Base-by-base conservation (phyloP, 2,888 invertebrate genomes). In the Eremobia ochroleuca region DNA sequence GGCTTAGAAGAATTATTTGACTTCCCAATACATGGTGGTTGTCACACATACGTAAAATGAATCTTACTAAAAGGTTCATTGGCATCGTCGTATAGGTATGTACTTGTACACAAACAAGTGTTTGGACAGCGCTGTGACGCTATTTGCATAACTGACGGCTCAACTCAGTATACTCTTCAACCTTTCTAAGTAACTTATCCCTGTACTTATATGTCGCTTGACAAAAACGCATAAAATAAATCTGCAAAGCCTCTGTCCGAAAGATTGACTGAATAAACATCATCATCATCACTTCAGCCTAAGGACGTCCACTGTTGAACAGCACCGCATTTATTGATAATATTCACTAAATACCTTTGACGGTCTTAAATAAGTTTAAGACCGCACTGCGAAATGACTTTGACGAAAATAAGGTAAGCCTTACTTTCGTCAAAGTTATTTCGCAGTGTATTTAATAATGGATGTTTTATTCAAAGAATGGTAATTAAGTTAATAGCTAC, bases 401-500 rank as follows among this genome's bases (percentile, higher is more conserved):
- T n/a, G n/a, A n/a, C n/a, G n/a, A n/a, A n/a, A n/a, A n/a, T n/a
- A n/a, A n/a, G n/a, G n/a, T n/a, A n/a, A n/a, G n/a, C 43, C 31
- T 55, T 46, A 25, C n/a, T 76, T 59, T 31, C 31, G n/a, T 18
- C 18, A 8, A 37, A 40, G 5, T 34, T n/a, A 31, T 40, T 49
- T n/a, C 25, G 5, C 34, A 34, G 21, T 28, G 34, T 61, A 52
- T 61, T n/a, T 46, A 21, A 31, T 31, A 49, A n/a, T 28, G 1
- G 25, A 52, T 61, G 2, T 74, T 55, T 25, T 58, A n/a, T 43
- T 25, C 11, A 25, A 18, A 59, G 1, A 25, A 18, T 4, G 9
- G n/a, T 49, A 74, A 82, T 78, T 82, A 52, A 68, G 21, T 58
- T 70, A 59, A 52, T 71, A 65, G 18, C 37, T 28, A 74, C 61